A percentile compares a stretch with the other conserved stretches of the same genome.
phyloP scores from a whole-genome alignment of 2,888 invertebrate genomes.

The Geotrupes spiniger region DNA sequence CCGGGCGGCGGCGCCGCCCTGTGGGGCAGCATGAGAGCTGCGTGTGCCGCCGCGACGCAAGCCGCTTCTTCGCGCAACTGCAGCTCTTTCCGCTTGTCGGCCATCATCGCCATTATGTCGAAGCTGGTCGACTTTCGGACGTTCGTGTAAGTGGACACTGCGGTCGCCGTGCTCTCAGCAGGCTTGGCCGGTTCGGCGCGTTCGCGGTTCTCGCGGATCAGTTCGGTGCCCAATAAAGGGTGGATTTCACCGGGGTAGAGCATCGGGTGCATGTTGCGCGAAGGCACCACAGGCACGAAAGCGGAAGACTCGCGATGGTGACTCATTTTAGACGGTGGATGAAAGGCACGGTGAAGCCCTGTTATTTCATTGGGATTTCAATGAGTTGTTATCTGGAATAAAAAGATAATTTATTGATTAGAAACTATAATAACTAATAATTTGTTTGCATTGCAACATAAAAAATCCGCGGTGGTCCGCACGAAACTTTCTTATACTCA shows the following conservation, averaged over 20 bases:
- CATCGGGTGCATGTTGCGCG: slow-evolving; percentile 69
- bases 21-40: slow-evolving; percentile 60
- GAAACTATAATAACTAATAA: no score
- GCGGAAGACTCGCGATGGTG: slow-evolving; percentile 78
- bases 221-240: slow-evolving; percentile 59
- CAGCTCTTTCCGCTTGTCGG: slow-evolving; percentile 80
- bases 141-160: slow-evolving; percentile 6
- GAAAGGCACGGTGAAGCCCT: no score
- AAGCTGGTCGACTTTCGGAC: slow-evolving; percentile 56
- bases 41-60: slow-evolving; percentile 48
- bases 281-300: slow-evolving; percentile 84
- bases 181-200: slow-evolving; percentile 22
- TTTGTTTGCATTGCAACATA: no score
- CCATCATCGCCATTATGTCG: slow-evolving; percentile 88
- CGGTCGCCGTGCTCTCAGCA: slow-evolving; percentile 14
- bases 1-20: slow-evolving; percentile 49
- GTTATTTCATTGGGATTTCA: no score
- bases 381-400: no score
- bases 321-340: no score
- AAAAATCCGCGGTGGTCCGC: no score
- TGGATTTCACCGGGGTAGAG: slow-evolving; percentile 71
- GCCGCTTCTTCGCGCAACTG: slow-evolving; percentile 71
- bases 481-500: no score
- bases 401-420: no score
- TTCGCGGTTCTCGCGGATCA: slow-evolving; percentile 54